These are phyloP conservation scores for Urocynchramus pylzowi DNA, from an alignment of 2,113 vertebrate genomes.

Conservation along the genomic window DNA sequence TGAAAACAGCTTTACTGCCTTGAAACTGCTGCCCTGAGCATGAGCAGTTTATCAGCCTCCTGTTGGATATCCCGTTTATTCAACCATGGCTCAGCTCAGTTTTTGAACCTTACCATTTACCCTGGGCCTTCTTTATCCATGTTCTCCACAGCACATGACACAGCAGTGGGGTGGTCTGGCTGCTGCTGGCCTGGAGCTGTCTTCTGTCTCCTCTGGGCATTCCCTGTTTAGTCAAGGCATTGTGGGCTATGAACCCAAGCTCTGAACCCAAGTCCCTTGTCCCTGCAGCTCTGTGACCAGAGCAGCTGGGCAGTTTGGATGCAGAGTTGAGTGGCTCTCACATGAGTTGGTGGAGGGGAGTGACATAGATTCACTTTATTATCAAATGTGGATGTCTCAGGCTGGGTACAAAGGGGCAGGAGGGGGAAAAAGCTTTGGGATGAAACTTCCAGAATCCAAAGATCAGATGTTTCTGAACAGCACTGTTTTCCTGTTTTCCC, in stretches of 20 bases:
- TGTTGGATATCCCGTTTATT: neutral
- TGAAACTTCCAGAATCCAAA: neutral
- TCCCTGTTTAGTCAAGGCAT: neutral
- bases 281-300: neutral
- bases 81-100: neutral
- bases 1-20: neutral
- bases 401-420: neutral
- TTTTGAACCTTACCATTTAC: neutral
- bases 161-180: accelerated
- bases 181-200: neutral
- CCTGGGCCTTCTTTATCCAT: neutral
- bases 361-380: neutral
- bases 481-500: neutral
- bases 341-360: neutral
- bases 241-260: accelerated
- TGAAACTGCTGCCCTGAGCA: neutral
- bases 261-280: neutral
- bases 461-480: neutral
- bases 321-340: neutral
- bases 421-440: neutral
- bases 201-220: neutral
- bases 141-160: neutral
- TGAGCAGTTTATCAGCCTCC: neutral
- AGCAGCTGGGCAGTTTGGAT: neutral
- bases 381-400: neutral